Base-by-base conservation (phyloP, 2,888 invertebrate genomes). In the Formica aserva region DNA sequence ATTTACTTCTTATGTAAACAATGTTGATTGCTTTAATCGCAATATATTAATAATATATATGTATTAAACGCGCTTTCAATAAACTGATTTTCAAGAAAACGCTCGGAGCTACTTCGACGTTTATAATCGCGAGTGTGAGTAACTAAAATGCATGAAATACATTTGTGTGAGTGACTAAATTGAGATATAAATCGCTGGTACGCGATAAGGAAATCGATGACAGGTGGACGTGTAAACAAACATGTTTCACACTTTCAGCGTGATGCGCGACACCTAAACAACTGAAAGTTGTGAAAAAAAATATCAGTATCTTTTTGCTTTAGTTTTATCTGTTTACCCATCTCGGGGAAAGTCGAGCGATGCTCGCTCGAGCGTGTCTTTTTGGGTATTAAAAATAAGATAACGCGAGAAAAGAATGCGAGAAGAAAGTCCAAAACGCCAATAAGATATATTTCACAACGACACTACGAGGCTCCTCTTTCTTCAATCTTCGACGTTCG, bases 401-500 rank as follows among this genome's bases (percentile, higher is more conserved):
- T 3, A 41, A 13, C 3, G 13, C 41, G 41, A 41, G 11, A 41
- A 41, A 48, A n/a, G 18, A 6, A 32, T 32, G 32, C 32, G 32
- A 32, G 32, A 32, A 6, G 6, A n/a, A 6, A n/a, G 8, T n/a
- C n/a, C 8, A 18, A n/a, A n/a, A 45, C 9, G 13, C 13, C 3
- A 41, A 41, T 41, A 41, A 41, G 11, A 13, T 3, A 22, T 22
- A 22, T 22, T 22, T 22, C 22, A 22, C 22, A 22, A 0, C 22
- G 22, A 22, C 71, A 72, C 82, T 29, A 29, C 32, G 52, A 22
- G 55, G 41, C 41, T 57, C 29, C 63, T 84, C 63, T 41, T 41
- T 75, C 75, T 60, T 65, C 52, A 22, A 52, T 38, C 69, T 78
- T 66, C 60, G n/a, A 18, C 9, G 41, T 15, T 41, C 52, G 82